These are phyloP conservation scores for Coremacera marginata DNA, from an alignment of 2,888 invertebrate genomes.

Conservation along the genomic window DNA sequence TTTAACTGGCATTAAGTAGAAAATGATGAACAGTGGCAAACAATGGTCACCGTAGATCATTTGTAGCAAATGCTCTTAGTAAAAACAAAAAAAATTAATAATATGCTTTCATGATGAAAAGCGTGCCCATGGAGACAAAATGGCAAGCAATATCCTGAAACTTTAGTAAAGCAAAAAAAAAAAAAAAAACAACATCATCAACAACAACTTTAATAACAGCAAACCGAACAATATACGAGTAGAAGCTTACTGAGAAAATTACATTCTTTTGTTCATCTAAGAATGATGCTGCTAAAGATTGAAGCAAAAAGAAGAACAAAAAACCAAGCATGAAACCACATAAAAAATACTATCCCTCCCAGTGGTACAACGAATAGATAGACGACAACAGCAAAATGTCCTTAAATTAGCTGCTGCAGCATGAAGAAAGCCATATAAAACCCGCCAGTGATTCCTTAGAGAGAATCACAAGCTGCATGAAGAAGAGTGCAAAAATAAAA, in stretches of 20 bases:
- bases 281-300: neutral
- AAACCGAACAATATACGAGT: neutral
- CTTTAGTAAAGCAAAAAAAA: no score
- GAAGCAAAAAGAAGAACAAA: neutral
- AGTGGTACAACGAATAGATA: neutral
- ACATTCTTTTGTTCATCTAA: conserved; percentile 34
- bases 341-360: neutral
- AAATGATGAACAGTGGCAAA: neutral
- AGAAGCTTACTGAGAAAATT: conserved; percentile 31
- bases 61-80: conserved; percentile 29
- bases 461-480: neutral
- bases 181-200: neutral
- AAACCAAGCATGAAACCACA: neutral
- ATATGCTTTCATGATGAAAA: conserved; percentile 13
- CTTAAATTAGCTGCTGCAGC: neutral
- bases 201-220: neutral
- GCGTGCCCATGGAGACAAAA: conserved; percentile 8
- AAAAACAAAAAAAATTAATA: conserved; percentile 17
- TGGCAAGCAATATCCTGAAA: no score
- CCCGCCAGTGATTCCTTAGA: neutral
- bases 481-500: neutral
- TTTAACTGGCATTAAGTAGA: no score
- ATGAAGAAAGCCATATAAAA: neutral
- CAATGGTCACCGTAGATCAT: conserved; percentile 23
- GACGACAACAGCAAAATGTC: neutral